phyloP scores from a whole-genome alignment of 2,888 invertebrate species.

The Volucella zonaria region DNA sequence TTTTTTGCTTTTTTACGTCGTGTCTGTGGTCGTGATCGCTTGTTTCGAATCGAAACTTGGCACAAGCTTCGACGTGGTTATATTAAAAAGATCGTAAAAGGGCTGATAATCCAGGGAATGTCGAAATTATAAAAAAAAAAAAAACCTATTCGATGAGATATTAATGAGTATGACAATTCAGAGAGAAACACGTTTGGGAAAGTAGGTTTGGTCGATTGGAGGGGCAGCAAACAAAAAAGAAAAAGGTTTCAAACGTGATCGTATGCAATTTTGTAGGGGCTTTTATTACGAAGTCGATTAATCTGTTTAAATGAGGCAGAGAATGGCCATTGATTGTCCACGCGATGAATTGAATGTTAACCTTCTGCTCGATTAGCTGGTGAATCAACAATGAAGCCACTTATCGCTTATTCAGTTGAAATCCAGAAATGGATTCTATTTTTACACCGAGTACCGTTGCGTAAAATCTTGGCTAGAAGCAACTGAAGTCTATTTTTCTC shows the following conservation, averaged over 20 bases:
- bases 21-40: no score
- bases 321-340: slow-evolving; percentile 45
- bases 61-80: no score
- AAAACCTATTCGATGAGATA: slow-evolving; percentile 3
- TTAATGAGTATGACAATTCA: not conserved
- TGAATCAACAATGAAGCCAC: slow-evolving; percentile 48
- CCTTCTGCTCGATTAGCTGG: slow-evolving; percentile 9
- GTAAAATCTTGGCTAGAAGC: not conserved
- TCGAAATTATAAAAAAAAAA: slow-evolving; percentile 33
- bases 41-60: no score
- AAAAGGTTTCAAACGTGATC: slow-evolving; percentile 30
- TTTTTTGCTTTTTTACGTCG: no score
- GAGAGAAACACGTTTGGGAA: not conserved
- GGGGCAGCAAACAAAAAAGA: not conserved
- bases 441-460: not conserved
- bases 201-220: not conserved
- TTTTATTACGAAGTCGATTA: slow-evolving; percentile 42
- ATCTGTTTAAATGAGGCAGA: slow-evolving; percentile 23
- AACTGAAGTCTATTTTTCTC: not conserved
- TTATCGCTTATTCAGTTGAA: slow-evolving; percentile 46
- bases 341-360: slow-evolving; percentile 30
- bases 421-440: slow-evolving; percentile 43
- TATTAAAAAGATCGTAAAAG: not conserved
- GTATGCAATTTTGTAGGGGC: slow-evolving; percentile 43
- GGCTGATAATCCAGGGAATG: not conserved